phyloP scores from a whole-genome alignment of 1,140 invertebrate genomes.

The Diuraphis noxia region DNA sequence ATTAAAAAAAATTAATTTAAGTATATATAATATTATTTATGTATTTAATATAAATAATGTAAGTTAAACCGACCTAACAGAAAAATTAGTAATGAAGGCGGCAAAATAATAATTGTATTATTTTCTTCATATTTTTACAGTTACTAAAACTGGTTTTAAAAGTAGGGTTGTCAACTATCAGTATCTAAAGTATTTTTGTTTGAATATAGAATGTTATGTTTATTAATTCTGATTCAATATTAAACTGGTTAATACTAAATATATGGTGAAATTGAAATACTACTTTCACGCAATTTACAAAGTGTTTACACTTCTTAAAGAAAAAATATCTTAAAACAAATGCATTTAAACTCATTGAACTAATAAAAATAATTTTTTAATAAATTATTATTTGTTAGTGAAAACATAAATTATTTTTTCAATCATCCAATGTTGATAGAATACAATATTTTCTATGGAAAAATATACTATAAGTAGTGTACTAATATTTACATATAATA shows the following conservation, averaged over 20 bases:
- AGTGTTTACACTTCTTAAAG: not conserved
- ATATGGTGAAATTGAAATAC: not conserved
- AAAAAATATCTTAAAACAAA: not conserved
- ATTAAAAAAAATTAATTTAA: not conserved
- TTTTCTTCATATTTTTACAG: slow-evolving; percentile 1
- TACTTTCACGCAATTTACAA: slow-evolving; percentile 26
- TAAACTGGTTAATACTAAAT: not conserved
- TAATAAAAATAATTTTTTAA: not conserved
- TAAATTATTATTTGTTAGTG: not conserved
- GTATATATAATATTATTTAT: not conserved
- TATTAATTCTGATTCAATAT: not conserved
- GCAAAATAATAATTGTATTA: not conserved
- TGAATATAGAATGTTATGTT: not conserved
- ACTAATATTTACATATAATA: too few relatives aligned
- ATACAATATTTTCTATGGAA: not conserved
- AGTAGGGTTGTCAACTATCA: slow-evolving; percentile 6
- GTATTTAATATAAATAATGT: not conserved
- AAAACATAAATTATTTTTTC: not conserved
- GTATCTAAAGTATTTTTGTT: too few relatives aligned
- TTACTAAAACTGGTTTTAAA: slow-evolving; percentile 44
- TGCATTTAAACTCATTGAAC: not conserved
- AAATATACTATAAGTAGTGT: too few relatives aligned
- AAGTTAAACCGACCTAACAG: not conserved
- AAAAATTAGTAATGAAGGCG: not conserved
- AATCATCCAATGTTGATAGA: not conserved